Base-by-base conservation (phyloP, 30 jellyfish, hydroid and myxozoan genomes). In the Nemopilema nomurai region DNA sequence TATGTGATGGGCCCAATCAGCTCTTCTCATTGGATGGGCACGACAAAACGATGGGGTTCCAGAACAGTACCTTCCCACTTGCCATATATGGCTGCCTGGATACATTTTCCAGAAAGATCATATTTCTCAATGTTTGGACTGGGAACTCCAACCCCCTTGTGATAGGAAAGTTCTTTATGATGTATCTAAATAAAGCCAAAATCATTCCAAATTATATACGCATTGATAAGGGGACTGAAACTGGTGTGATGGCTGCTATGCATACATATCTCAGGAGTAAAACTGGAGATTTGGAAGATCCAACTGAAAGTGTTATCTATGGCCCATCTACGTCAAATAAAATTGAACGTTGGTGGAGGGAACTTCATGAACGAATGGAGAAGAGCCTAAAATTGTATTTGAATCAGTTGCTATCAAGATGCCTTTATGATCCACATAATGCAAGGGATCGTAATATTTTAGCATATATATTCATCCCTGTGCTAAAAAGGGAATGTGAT, bases 1-100 rank as follows among this genome's bases (percentile, higher is more conserved):
- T 53, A 27, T 65, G 71, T 28, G 57, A 70, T 28, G 85, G 91
- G 28, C 77, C 91, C 49, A 71, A 71, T 49, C 62, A 51, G 84
- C 68, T 71, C 73, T 82, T 57, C 31, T 85, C 93, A 27, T 27
- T 65, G 50, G 93, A 85, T 62, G 88, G 88, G 66, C 93, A 85
- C 49, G 93, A 78, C 76, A 85, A 72, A 57, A 22, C 74, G 70
- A 72, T 73, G 88, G 93, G 88, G 51, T 85, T 4, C 49, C 93
- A 85, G 83, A 85, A 85, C 49, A 33, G 68, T 26, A 74, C 88
- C 23, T 74, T 73, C 78, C 88, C 93, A 62, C 74, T 85, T 57
- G 88, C 88, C 22, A 31, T 85, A 20, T 85, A 85, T 85, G 93
- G 93, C 76, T 85, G 81, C 66, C 77, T 85, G 24, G 93, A 85